phyloP scores from a whole-genome alignment of 2,113 vertebrate genomes.

The Jacana jacana region DNA sequence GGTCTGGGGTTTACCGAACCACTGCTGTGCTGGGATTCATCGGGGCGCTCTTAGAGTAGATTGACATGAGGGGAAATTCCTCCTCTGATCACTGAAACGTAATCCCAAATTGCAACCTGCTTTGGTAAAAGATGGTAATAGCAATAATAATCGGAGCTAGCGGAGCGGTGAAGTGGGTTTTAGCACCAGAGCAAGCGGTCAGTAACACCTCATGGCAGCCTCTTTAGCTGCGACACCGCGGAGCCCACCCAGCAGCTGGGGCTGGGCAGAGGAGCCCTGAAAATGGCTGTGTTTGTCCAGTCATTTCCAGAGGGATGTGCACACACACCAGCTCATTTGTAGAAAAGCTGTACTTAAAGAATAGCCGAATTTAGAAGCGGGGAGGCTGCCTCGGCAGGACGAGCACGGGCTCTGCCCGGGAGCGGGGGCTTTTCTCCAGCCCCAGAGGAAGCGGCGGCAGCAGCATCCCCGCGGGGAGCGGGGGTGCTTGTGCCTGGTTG shows the following conservation, averaged over 20 bases:
- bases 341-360: background rate
- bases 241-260: background rate
- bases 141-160: background rate
- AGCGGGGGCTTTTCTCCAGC: background rate
- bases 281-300: background rate
- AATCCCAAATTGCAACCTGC: background rate
- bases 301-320: background rate
- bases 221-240: background rate
- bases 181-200: background rate
- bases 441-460: accelerated
- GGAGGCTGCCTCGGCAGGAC: background rate
- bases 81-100: background rate
- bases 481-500: accelerated
- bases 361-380: background rate
- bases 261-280: background rate
- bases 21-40: background rate
- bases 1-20: background rate
- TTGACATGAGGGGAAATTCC: background rate
- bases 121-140: background rate
- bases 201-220: background rate
- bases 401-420: background rate
- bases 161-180: background rate
- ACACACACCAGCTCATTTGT: background rate
- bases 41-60: background rate
- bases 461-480: accelerated